A percentile compares a stretch with the other conserved stretches of the same genome.
These are phyloP conservation scores for Carlito syrichta DNA, from an alignment of 2,113 vertebrate species.

Conservation along the genomic window DNA sequence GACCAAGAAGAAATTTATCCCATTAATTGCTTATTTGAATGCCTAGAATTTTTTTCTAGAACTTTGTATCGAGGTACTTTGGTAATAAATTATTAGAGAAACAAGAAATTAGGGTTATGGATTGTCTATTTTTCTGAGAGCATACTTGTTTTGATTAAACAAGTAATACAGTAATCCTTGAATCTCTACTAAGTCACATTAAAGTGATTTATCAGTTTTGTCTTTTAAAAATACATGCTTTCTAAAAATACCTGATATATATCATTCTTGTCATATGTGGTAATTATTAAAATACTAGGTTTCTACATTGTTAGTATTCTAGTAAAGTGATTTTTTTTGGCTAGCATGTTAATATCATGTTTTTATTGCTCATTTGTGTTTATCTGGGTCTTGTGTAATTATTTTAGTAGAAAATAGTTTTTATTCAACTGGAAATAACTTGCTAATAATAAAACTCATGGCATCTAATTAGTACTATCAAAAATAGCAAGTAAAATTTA, in stretches of 20 bases:
- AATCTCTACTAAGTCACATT: not conserved
- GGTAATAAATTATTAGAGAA: constrained; percentile 33
- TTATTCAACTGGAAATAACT: not conserved
- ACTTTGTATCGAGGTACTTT: constrained; percentile 14
- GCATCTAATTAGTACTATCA: constrained; percentile 14
- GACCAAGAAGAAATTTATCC: constrained; percentile 41
- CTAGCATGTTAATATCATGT: not conserved
- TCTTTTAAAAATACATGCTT: not conserved
- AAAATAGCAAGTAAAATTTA: constrained; percentile 41
- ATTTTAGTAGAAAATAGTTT: constrained; percentile 36
- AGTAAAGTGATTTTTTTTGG: not conserved
- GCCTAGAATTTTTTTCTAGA: constrained; percentile 20
- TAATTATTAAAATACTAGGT: not conserved
- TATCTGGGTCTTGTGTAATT: not conserved
- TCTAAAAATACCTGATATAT: not conserved
- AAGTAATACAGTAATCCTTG: not conserved
- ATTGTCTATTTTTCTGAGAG: not conserved
- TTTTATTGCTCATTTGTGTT: constrained; percentile 29
- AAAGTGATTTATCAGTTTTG: constrained; percentile 26
- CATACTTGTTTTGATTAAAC: constrained; percentile 26
- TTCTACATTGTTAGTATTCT: not conserved
- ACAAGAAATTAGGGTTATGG: not conserved
- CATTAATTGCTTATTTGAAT: constrained; percentile 46
- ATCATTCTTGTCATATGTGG: not conserved
- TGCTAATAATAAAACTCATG: constrained; percentile 33